These are phyloP conservation scores for Trichoplusia ni DNA, from an alignment of 1,140 invertebrate genomes.

Conservation along the genomic window DNA sequence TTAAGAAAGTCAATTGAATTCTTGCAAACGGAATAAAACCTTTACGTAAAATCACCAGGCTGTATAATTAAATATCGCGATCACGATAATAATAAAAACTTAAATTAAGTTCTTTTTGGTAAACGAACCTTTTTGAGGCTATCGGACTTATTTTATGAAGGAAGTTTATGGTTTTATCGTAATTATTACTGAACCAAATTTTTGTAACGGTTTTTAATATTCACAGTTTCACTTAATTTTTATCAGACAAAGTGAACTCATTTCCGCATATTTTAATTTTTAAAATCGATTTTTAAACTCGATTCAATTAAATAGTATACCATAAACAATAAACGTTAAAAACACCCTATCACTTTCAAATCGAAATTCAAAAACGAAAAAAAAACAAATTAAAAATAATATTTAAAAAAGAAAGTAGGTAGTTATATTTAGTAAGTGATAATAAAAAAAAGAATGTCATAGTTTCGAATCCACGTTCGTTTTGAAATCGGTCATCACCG, in stretches of 20 bases:
- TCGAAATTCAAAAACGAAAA: background rate
- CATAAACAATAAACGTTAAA: background rate
- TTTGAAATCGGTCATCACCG: slow-evolving; percentile 63
- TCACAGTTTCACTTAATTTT: no score
- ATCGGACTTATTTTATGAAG: no score
- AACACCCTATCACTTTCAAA: background rate
- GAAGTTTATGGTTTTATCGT: no score
- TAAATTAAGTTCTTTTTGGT: background rate
- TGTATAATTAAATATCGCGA: background rate
- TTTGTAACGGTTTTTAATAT: no score
- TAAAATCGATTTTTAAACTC: no score
- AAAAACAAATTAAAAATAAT: no score
- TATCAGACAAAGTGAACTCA: no score
- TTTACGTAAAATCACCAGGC: background rate
- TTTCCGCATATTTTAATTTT: no score
- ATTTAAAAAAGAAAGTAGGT: slow-evolving; percentile 23
- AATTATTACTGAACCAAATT: no score
- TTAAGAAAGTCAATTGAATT: slow-evolving; percentile 12
- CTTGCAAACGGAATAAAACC: slow-evolving; percentile 6
- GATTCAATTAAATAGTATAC: no score
- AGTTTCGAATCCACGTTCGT: slow-evolving; percentile 52
- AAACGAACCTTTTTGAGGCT: background rate
- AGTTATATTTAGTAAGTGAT: slow-evolving; percentile 37
- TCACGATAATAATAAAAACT: background rate
- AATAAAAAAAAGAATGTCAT: slow-evolving; percentile 54